Evolutionary conservation across 2,888 invertebrate genomes (phyloP).

Genomic region (Drosophila maculinotata): DNA sequence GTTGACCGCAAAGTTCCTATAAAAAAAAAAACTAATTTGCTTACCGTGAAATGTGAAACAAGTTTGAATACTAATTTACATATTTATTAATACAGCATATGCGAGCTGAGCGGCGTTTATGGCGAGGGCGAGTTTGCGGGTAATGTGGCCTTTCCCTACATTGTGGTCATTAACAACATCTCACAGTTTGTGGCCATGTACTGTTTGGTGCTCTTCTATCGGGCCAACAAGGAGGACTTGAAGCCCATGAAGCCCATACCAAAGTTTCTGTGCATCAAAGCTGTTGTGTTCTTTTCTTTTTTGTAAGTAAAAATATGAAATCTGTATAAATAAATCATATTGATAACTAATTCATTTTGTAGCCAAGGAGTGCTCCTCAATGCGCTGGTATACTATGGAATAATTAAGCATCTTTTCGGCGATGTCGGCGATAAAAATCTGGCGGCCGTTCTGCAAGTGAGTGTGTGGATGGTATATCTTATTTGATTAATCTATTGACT

Average conservation of each 20-base stretch:
- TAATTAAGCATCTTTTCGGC: conserved; percentile 91
- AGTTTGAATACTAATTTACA: not conserved
- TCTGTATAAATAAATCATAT: not conserved
- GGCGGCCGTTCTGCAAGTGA: conserved; percentile 93
- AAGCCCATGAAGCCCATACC: conserved; percentile 97
- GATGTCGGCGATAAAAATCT: conserved; percentile 89
- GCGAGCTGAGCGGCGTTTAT: conserved; percentile 93
- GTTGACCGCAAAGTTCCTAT: no score
- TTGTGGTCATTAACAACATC: conserved; percentile 94
- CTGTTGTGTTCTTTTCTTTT: conserved; percentile 98
- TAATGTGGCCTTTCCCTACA: conserved; percentile 94
- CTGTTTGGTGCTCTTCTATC: conserved; percentile 96
- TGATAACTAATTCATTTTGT: conserved; percentile 38
- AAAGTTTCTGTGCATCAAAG: conserved; percentile 98
- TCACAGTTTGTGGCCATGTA: conserved; percentile 99
- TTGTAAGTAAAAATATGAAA: conserved; percentile 90
- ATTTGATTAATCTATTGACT: not conserved
- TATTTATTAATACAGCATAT: conserved; percentile 87
- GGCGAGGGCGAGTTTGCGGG: conserved; percentile 96
- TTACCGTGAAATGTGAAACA: not conserved
- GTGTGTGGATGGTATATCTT: conserved; percentile 3
- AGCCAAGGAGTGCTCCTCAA: conserved; percentile 97
- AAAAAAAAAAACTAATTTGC: not conserved
- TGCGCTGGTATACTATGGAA: conserved; percentile 92
- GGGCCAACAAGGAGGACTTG: conserved; percentile 92